Base-by-base conservation (phyloP, 2,797 vertebrate genomes). In the Sebastes kiyomatsui region DNA sequence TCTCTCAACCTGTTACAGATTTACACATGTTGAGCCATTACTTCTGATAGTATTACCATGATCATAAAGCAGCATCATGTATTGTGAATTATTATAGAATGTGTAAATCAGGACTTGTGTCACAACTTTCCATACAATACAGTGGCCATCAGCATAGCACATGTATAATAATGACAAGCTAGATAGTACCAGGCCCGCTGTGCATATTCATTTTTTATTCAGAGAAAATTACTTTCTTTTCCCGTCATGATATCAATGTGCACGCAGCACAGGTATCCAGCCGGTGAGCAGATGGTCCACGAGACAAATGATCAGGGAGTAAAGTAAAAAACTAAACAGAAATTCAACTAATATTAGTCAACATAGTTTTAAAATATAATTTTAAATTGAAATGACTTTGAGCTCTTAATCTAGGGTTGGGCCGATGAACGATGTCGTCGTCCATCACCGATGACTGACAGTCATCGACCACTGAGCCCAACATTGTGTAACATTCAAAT, bases 1-100 rank as follows among this genome's bases (percentile, higher is more conserved):
- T 97, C 13, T 82, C 90, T 85, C 7, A 85, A 66, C 75, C 79
- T 87, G 12, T 35, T 23, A 52, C 14, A 59, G 55, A 58, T 58
- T 27, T 58, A 28, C 52, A 54, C n/a, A 54, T 52, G 46, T 52
- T 20, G 18, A 52, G 46, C 46, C 46, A 52, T 52, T 9, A 52
- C 46, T 52, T n/a, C 7, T 52, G 18, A 54, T 54, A 22, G 52
- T 54, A 54, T 22, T 22, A 54, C 46, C 18, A 52, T 52, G 23
- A 27, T 27, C 25, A 55, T 18, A 10, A 69, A 66, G 3, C 4
- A 66, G 13, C 59, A 25, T 58, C 23, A 58, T 25, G 22, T 23
- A 58, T 58, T 58, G 23, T 27, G 23, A 58, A 58, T 58, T 52
- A 52, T 52, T 52, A 20, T 20, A n/a, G 46, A 52, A 27, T 27